These are phyloP conservation scores for Scolopax bukidnonensis DNA, from an alignment of 2,797 vertebrate genomes.

Conservation along the genomic window DNA sequence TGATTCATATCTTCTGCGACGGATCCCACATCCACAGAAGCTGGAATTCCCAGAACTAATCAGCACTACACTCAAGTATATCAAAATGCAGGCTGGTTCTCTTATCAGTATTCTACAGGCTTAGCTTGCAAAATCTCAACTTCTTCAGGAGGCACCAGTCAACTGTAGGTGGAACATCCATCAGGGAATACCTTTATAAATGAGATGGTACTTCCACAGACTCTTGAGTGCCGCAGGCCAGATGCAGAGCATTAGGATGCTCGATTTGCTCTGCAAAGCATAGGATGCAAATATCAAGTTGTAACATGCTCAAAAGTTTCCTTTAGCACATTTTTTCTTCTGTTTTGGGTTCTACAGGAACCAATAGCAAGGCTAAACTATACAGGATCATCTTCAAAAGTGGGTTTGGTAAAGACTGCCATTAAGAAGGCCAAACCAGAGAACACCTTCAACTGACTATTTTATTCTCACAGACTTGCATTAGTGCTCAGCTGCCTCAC, in stretches of 20 bases:
- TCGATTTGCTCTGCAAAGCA: rapidly evolving
- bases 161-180: not conserved
- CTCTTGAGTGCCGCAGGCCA: not conserved
- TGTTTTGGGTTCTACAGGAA: not conserved
- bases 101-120: not conserved
- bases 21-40: not conserved
- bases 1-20: not conserved
- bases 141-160: not conserved
- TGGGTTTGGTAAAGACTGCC: not conserved
- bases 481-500: not conserved
- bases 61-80: not conserved
- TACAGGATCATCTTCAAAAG: not conserved
- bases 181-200: not conserved
- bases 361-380: not conserved
- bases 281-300: not conserved
- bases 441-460: not conserved
- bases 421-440: not conserved
- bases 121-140: not conserved
- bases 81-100: not conserved
- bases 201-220: not conserved
- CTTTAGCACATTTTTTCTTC: not conserved
- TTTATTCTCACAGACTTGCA: not conserved
- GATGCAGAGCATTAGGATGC: rapidly evolving
- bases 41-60: not conserved
- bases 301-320: not conserved